Conservation (phyloP, 2,113 vertebrate genomes). For the Dicrurus megarhynchus region DNA sequence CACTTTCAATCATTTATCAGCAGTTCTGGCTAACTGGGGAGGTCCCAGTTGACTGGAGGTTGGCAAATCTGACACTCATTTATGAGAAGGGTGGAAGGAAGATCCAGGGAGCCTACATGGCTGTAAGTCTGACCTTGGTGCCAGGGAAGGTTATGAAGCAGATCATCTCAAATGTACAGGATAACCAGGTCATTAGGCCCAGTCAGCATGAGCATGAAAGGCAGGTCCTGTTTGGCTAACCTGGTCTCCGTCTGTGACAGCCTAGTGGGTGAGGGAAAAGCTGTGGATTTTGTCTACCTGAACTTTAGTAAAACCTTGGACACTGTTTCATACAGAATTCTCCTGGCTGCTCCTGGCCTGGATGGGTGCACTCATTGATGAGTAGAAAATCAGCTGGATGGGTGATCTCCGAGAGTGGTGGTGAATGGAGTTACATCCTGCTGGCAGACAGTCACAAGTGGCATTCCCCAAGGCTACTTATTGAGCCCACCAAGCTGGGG, state of each 20-base stretch:
- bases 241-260: not conserved
- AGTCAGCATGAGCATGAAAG: not conserved
- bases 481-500: not conserved
- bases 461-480: not conserved
- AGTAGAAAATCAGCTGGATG: not conserved
- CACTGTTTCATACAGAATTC: not conserved
- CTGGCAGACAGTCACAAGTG: not conserved
- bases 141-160: not conserved
- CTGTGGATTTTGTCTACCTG: not conserved
- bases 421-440: not conserved
- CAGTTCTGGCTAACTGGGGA: not conserved
- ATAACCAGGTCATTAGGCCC: too few species aligned
- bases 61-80: not conserved
- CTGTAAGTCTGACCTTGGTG: not conserved
- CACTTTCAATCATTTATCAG: not conserved
- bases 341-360: not conserved
- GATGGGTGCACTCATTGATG: not conserved
- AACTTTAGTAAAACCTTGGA: not conserved
- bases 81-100: too few species aligned
- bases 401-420: not conserved
- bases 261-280: not conserved
- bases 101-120: not conserved
- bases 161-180: not conserved
- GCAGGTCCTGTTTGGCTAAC: not conserved
- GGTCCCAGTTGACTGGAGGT: not conserved